Conservation (phyloP, 2,113 vertebrate genomes). For the Tetrao urogallus region DNA sequence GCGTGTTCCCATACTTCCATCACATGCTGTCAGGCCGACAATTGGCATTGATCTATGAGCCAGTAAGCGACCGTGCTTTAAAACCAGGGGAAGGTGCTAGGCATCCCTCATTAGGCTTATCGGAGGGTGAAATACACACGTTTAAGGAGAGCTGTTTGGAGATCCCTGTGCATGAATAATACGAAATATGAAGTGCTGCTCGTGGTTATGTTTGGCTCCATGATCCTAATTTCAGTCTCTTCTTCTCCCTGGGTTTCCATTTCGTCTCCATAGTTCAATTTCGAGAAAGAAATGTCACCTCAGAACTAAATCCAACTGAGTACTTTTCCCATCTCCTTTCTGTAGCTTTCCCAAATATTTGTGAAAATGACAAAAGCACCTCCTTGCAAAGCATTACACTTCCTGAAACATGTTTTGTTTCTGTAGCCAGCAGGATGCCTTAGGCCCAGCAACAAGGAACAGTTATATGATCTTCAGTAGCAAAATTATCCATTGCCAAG, state of each 20-base stretch:
- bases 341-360: background rate
- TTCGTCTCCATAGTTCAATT: background rate
- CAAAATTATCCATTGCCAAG: background rate
- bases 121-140: background rate
- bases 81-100: background rate
- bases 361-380: background rate
- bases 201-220: fast-evolving
- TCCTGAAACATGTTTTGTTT: background rate
- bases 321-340: background rate
- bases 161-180: background rate
- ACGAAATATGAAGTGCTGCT: background rate
- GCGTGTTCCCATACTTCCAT: background rate
- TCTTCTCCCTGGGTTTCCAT: background rate
- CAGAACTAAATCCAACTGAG: background rate
- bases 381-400: background rate
- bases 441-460: background rate
- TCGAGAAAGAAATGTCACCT: background rate
- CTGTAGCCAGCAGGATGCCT: background rate
- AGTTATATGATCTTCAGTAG: background rate
- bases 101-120: background rate
- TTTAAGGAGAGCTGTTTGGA: background rate
- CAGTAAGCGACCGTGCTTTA: background rate
- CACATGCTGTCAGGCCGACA: background rate
- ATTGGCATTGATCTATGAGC: background rate
- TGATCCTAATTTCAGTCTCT: background rate